Percentiles rank a stretch among this genome's conserved stretches.
These are phyloP conservation scores for Aleiodes sp. DNA, from an alignment of 1,140 invertebrate genomes.

Conservation along the genomic window DNA sequence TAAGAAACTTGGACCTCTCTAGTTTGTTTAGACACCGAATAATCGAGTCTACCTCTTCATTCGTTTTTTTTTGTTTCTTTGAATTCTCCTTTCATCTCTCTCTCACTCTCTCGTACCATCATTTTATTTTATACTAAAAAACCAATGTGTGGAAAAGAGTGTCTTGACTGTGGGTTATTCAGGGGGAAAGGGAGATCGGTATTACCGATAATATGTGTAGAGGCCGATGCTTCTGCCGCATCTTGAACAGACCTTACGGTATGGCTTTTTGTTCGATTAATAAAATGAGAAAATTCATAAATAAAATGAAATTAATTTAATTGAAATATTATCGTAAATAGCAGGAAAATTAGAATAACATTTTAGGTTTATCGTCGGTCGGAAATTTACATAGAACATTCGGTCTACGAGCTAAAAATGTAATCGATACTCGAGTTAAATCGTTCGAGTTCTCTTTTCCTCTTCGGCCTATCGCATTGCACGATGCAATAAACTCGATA, in stretches of 20 bases:
- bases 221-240: neutral
- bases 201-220: slow-evolving; percentile 18
- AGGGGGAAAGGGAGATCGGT: slow-evolving; percentile 28
- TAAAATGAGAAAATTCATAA: neutral
- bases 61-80: neutral
- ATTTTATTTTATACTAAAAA: neutral
- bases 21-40: slow-evolving; percentile 67
- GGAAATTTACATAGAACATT: slow-evolving; percentile 11
- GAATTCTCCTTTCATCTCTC: slow-evolving; percentile 41
- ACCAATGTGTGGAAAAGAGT: neutral
- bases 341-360: too few species aligned
- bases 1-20: slow-evolving; percentile 44
- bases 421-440: slow-evolving; percentile 22
- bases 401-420: neutral
- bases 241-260: slow-evolving; percentile 20
- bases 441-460: too few species aligned
- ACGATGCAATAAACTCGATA: slow-evolving; percentile 1
- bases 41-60: slow-evolving; percentile 53
- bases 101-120: neutral
- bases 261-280: neutral
- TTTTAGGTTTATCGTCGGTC: too few species aligned
- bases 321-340: too few species aligned
- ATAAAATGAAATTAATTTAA: too few species aligned
- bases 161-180: slow-evolving; percentile 23
- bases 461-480: slow-evolving; percentile 7